Evolutionary conservation across 2,888 invertebrate species (phyloP), one percentile per base, ranked within the genome.

Genomic region (Amiota minor): DNA sequence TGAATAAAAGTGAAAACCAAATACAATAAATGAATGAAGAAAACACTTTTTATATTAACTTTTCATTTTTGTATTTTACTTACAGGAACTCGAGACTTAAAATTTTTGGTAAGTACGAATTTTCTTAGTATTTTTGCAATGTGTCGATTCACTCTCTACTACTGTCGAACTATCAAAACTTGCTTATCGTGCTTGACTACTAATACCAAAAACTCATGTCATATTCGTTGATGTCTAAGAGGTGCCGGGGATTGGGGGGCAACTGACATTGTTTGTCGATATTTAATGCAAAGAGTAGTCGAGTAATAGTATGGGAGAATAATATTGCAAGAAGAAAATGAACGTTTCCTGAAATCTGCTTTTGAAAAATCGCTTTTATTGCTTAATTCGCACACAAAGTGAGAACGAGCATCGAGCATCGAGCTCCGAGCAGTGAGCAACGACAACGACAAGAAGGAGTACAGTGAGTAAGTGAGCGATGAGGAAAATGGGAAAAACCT

Each of bases 291-390:
- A 14, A 67, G 18, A 67, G 16, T 67, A 50, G 18, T 50, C 12
- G 49, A n/a, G 9, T 47, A 46, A 35, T 9, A 65, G 14, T 11
- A 62, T 11, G 14, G 9, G 2, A 14, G 2, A 35, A 23, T 62
- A 62, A 55, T 18, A 18, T 14, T 14, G 55, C 16, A 18, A 35
- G 35, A 16, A 53, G 16, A 53, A 53, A 53, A 12, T 53, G 16
- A 59, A 59, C 16, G 23, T 35, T n/a, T 35, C 62, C 80, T 78
- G 73, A 83, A 82, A 64, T 79, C 75, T 77, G 79, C 74, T 75
- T 35, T n/a, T 75, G 74, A 67, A 61, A 79, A 80, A 77, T 81
- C 69, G 71, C 61, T 75, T 73, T 75, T 75, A 80, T 78, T 81
- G 79, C 79, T 77, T 79, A 79, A 79, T 82, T 75, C 78, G 50